Conservation (phyloP, 2,113 vertebrate genomes). For the Penelope pileata region DNA sequence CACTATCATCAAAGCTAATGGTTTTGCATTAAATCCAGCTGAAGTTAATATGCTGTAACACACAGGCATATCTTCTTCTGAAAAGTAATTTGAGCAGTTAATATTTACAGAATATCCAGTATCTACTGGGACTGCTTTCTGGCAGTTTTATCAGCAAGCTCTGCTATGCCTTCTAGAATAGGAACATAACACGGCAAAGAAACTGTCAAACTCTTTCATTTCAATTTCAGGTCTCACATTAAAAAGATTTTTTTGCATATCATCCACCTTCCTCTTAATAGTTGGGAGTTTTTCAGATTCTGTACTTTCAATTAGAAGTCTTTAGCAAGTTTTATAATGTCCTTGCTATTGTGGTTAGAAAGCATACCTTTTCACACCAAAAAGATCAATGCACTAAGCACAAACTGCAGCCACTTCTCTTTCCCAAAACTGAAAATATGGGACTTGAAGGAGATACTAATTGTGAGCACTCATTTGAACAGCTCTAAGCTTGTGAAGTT, state of each 20-base stretch:
- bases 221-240: background rate
- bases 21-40: background rate
- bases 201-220: background rate
- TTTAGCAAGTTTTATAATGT: background rate
- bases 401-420: background rate
- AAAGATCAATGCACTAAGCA: background rate
- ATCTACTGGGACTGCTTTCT: background rate
- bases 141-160: background rate
- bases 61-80: background rate
- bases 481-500: background rate
- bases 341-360: background rate
- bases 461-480: background rate
- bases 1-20: background rate
- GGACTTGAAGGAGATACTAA: background rate
- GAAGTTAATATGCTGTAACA: background rate
- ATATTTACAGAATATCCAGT: background rate
- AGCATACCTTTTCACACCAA: background rate
- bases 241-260: background rate
- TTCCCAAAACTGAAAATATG: conserved; percentile 3
- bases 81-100: background rate
- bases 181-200: background rate
- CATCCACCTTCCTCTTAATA: background rate
- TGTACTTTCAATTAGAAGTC: background rate
- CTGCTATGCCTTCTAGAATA: background rate
- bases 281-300: background rate